Evolutionary conservation across 2,113 vertebrate species (phyloP).

Genomic region (Arizona elegans): DNA sequence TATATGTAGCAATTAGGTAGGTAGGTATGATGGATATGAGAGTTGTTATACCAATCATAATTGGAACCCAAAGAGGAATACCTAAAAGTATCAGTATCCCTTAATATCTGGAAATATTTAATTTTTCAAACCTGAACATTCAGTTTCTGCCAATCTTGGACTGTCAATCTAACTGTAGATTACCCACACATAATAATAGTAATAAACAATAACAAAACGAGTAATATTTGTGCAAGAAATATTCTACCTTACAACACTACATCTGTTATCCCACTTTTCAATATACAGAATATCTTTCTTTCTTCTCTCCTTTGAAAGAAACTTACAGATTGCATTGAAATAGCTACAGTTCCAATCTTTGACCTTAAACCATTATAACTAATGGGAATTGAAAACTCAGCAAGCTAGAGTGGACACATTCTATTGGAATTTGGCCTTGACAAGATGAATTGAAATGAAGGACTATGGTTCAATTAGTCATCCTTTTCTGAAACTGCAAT

Average conservation of each 20-base stretch:
- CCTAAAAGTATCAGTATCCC: neutral
- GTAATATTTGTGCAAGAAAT: neutral
- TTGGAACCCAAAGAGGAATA: neutral
- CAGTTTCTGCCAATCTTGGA: neutral
- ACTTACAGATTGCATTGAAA: neutral
- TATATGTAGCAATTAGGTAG: neutral
- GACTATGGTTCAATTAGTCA: constrained; percentile 7
- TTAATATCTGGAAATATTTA: neutral
- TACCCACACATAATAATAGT: neutral
- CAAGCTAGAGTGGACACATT: constrained; percentile 24
- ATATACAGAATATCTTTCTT: neutral
- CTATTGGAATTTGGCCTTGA: constrained; percentile 21
- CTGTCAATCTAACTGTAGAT: neutral
- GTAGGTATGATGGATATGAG: neutral
- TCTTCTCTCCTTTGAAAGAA: neutral
- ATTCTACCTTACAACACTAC: neutral
- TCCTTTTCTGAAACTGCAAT: neutral
- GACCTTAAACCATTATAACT: constrained; percentile 14
- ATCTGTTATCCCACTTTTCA: neutral
- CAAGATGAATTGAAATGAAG: constrained; percentile 22
- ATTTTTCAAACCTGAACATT: neutral
- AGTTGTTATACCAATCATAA: neutral
- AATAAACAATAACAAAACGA: neutral
- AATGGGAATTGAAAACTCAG: constrained; percentile 29
- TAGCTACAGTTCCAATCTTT: constrained; percentile 4